Evolutionary conservation across 2,888 invertebrate genomes (phyloP), one percentile per base, ranked within the genome.

Genomic region (Formica aserva): DNA sequence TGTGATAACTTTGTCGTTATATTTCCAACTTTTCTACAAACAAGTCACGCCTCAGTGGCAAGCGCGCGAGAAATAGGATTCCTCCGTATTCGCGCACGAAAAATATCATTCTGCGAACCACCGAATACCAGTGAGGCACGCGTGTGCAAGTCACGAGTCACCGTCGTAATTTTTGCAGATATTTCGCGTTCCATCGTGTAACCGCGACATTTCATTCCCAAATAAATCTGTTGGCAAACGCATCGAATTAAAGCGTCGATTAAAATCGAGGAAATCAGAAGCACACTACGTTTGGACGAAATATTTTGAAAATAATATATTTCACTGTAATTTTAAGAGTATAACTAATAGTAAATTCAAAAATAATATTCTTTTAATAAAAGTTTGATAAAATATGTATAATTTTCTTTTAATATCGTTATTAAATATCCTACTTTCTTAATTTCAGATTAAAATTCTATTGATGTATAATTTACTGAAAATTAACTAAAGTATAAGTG

Each of bases 11-110:
- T 78, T 72, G 72, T 72, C 72, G 78, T 78, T 78, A 78, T 57
- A 78, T 72, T 78, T 72, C 72, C 78, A 78, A 78, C 78, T 78
- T 78, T 78, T 78, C 78, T 78, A 60, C 78, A 78, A 78, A 72
- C 78, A 72, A 78, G 78, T 78, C 78, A 78, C 78, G 78, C 72
- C 78, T 78, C 60, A 45, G 32, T 72, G 18, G 72, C 72, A 78
- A 78, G 78, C 45, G 55, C 72, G 60, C 45, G 60, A 78, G 60
- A 78, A 72, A 78, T 78, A 78, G 60, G 78, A 71, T 71, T 32
- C 78, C 32, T n/a, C 32, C 26, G 45, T 78, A 35, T 41, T 72
- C 72, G 71, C 22, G 18, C 45, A 69, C 60, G 72, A 78, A 72
- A 78, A 78, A 71, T 78, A 78, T 35, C 45, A 72, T 72, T 78